These are phyloP conservation scores for Epistrophe eligans DNA, from an alignment of 2,888 invertebrate genomes.

Conservation along the genomic window DNA sequence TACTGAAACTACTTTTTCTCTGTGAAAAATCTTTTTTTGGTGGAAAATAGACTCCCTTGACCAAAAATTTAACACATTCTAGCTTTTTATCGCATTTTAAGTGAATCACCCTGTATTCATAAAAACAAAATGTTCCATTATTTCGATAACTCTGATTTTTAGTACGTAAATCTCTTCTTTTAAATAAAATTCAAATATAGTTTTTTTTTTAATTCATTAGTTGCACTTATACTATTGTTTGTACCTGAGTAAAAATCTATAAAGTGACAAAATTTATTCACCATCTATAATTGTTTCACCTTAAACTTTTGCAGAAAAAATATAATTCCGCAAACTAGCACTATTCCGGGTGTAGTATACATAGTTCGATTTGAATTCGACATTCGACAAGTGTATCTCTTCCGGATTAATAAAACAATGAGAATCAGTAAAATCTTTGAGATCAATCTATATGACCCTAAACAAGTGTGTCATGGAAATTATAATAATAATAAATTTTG, in stretches of 20 bases:
- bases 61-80: too few relatives aligned
- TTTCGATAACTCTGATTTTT: too few relatives aligned
- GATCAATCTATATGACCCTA: conserved; percentile 16
- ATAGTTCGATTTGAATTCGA: conserved; percentile 6
- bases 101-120: too few relatives aligned
- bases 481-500: neutral
- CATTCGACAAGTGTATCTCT: conserved; percentile 36
- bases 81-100: too few relatives aligned
- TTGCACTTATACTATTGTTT: neutral
- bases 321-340: conserved; percentile 26
- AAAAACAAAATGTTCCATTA: too few relatives aligned
- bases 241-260: neutral
- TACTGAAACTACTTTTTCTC: too few relatives aligned
- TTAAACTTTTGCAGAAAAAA: conserved; percentile 48
- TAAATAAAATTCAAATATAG: neutral
- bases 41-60: too few relatives aligned
- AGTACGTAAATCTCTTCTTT: neutral
- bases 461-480: conserved; percentile 53
- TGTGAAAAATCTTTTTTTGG: too few relatives aligned
- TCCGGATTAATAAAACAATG: conserved; percentile 33
- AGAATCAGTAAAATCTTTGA: conserved; percentile 2
- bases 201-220: neutral
- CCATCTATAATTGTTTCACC: conserved; percentile 36
- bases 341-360: conserved; percentile 50
- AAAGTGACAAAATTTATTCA: conserved; percentile 35